These are phyloP conservation scores for Trachelus stipa DNA, from an alignment of 2,888 invertebrate genomes.

Conservation along the genomic window DNA sequence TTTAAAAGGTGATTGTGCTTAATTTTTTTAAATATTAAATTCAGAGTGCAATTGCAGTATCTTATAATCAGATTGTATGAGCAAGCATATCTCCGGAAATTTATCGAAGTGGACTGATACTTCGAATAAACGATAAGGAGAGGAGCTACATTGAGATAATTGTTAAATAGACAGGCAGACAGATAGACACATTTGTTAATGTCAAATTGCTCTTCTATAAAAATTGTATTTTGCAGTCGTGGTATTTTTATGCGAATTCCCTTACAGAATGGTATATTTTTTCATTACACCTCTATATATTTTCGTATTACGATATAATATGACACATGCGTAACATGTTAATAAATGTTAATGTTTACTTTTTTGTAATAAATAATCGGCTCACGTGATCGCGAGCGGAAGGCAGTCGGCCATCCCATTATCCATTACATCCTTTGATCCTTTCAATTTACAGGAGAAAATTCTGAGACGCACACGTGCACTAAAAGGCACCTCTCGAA, in stretches of 20 bases:
- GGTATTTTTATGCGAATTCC: background rate
- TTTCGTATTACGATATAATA: constrained; percentile 51
- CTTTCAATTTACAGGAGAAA: background rate
- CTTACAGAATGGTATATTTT: constrained; percentile 20
- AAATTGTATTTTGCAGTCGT: background rate
- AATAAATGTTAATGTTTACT: constrained; percentile 62
- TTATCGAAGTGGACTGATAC: background rate
- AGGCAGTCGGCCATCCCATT: background rate
- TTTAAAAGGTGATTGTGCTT: background rate
- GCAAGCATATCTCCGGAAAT: background rate
- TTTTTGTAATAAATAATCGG: constrained; percentile 45
- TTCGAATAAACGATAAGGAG: background rate
- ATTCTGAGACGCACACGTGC: background rate
- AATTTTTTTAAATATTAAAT: background rate
- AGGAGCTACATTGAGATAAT: background rate
- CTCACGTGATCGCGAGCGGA: background rate
- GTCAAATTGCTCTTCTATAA: background rate
- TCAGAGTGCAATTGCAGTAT: background rate
- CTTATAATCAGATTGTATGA: background rate
- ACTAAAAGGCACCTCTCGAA: background rate
- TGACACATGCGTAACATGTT: constrained; percentile 51
- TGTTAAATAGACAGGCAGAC: background rate
- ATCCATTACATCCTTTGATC: background rate
- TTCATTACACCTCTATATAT: constrained; percentile 47
- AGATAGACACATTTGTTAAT: background rate